A percentile compares a stretch with the other conserved stretches of the same genome.
Evolutionary conservation across 2,797 vertebrate species (phyloP).

Genomic region (Parauchenoglanis punctatus): DNA sequence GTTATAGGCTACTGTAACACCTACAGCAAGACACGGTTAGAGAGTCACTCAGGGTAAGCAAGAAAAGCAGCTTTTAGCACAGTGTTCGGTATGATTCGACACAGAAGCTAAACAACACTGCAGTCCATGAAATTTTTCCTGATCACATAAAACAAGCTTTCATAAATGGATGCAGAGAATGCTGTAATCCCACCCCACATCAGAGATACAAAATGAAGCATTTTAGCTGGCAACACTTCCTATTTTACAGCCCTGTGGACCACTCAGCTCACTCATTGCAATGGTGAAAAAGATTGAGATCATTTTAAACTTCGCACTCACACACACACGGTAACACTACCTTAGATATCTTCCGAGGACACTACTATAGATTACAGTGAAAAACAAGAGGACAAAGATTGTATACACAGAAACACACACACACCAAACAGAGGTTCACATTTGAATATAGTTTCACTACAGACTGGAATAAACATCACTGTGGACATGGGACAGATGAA

Average conservation of each 20-base stretch:
- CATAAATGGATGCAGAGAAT: not conserved
- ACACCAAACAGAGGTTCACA: constrained; percentile 17
- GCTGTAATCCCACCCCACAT: not conserved
- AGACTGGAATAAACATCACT: constrained; percentile 19
- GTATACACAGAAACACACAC: not conserved
- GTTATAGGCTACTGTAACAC: constrained; percentile 28
- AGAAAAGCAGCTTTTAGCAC: constrained; percentile 31
- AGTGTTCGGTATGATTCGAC: constrained; percentile 10
- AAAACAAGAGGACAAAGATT: constrained; percentile 23
- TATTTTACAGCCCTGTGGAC: not conserved
- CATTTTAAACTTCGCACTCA: constrained; percentile 38
- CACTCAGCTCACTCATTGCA: not conserved
- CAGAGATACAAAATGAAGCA: not conserved
- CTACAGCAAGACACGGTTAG: constrained; percentile 26
- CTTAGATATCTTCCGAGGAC: constrained; percentile 10
- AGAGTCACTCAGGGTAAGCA: constrained; percentile 33
- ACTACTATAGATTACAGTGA: constrained; percentile 42
- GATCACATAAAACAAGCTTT: not conserved
- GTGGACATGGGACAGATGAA: constrained; percentile 27
- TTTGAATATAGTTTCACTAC: constrained; percentile 20
- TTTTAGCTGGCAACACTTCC: not conserved
- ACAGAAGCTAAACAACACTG: not conserved
- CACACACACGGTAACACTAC: constrained; percentile 45
- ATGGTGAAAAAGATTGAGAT: not conserved
- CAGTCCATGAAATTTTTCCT: not conserved